phyloP scores from a whole-genome alignment of 2,797 vertebrate genomes.

The Sebastes reedi region DNA sequence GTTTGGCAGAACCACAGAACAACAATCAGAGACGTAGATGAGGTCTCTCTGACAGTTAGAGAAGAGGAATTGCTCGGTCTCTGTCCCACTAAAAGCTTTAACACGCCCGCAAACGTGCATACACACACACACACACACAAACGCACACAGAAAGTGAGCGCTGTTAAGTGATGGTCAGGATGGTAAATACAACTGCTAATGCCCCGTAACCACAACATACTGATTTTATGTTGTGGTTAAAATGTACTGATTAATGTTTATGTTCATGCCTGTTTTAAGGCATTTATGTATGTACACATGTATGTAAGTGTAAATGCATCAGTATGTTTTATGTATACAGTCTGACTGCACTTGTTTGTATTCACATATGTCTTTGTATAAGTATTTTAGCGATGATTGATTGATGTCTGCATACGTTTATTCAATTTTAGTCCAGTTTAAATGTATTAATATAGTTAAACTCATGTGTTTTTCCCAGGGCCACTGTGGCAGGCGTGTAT shows the following conservation, averaged over 20 bases:
- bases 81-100: constrained; percentile 73
- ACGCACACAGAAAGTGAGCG: constrained; percentile 16
- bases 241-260: constrained; percentile 59
- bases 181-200: constrained; percentile 76
- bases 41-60: constrained; percentile 75
- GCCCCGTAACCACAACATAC: constrained; percentile 60
- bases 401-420: neutral
- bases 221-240: constrained; percentile 65
- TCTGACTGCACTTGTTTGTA: neutral
- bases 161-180: constrained; percentile 75
- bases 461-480: neutral
- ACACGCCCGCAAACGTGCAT: constrained; percentile 35
- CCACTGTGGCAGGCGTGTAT: too few species aligned
- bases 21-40: constrained; percentile 55
- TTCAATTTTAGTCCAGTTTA: neutral
- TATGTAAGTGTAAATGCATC: neutral
- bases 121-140: constrained; percentile 26
- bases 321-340: neutral
- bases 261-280: constrained; percentile 42
- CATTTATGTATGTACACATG: constrained; percentile 19
- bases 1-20: constrained; percentile 33
- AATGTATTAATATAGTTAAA: neutral
- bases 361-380: neutral
- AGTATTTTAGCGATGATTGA: neutral
- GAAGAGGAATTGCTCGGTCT: constrained; percentile 63